Evolutionary conservation across 2,797 vertebrate genomes (phyloP).

Genomic region (Danionella dracula): DNA sequence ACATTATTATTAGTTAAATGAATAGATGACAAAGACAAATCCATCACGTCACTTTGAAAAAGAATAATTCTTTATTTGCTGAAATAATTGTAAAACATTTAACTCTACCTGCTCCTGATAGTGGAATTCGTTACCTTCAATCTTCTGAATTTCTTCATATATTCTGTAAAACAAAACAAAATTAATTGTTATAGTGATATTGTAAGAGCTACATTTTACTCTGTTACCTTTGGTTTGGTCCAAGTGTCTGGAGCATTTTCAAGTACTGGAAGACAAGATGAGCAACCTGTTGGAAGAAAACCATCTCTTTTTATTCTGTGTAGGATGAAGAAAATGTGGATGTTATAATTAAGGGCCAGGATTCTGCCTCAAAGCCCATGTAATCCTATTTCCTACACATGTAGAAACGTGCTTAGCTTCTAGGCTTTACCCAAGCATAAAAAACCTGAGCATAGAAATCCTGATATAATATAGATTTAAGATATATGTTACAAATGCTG

Average conservation of each 20-base stretch:
- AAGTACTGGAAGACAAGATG: constrained; percentile 93
- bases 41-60: background rate
- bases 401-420: constrained; percentile 4
- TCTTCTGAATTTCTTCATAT: constrained; percentile 94
- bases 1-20: background rate
- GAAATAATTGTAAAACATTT: background rate
- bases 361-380: constrained; percentile 6
- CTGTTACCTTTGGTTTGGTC: constrained; percentile 89
- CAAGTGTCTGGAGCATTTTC: constrained; percentile 88
- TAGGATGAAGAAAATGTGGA: background rate
- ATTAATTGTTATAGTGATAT: background rate
- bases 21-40: background rate
- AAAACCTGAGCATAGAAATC: constrained; percentile 24
- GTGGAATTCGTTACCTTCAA: constrained; percentile 93
- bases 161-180: constrained; percentile 59
- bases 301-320: background rate
- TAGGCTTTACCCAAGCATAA: constrained; percentile 4
- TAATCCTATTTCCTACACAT: constrained; percentile 33
- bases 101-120: constrained; percentile 88
- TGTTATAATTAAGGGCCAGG: constrained; percentile 7
- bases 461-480: background rate
- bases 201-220: background rate
- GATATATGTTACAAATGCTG: background rate
- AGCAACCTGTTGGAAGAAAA: constrained; percentile 71
- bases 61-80: background rate